Percentiles rank a stretch among this genome's conserved stretches.
These are phyloP conservation scores for Popillia japonica DNA, from an alignment of 1,140 invertebrate genomes.

Conservation along the genomic window DNA sequence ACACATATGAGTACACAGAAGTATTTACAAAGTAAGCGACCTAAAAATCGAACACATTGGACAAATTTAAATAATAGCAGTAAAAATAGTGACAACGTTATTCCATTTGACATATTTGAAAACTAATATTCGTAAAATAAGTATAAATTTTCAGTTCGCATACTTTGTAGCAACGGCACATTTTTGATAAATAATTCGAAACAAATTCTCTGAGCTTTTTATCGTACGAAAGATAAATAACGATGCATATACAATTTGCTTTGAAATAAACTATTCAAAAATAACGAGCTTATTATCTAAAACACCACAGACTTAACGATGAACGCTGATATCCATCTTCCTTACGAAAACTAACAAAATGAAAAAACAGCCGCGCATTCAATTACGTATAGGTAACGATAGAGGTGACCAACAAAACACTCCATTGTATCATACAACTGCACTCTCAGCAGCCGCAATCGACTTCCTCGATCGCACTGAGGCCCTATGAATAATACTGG, in stretches of 20 bases:
- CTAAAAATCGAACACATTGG: too few relatives aligned
- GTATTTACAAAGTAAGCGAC: too few relatives aligned
- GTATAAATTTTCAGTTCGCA: neutral
- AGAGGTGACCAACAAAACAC: neutral
- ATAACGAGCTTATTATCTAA: conserved; percentile 11
- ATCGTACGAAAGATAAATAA: neutral
- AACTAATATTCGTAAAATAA: too few relatives aligned
- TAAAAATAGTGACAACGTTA: too few relatives aligned
- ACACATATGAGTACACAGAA: neutral
- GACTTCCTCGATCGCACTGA: conserved; percentile 53
- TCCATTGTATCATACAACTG: conserved; percentile 21
- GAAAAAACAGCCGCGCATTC: conserved; percentile 15
- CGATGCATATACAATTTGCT: neutral
- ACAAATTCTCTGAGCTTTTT: neutral
- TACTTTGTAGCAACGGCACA: neutral
- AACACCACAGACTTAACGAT: conserved; percentile 26
- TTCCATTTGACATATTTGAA: too few relatives aligned
- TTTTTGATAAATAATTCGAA: neutral
- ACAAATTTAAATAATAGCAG: too few relatives aligned
- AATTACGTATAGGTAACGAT: conserved; percentile 1
- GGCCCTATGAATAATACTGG: conserved; percentile 68
- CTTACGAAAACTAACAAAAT: neutral
- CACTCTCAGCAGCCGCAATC: conserved; percentile 41
- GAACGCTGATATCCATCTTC: conserved; percentile 3
- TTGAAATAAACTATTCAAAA: conserved; percentile 1